These are phyloP conservation scores for Scaptomyza cyrtandrae DNA, from an alignment of 2,888 invertebrate genomes.

Conservation along the genomic window DNA sequence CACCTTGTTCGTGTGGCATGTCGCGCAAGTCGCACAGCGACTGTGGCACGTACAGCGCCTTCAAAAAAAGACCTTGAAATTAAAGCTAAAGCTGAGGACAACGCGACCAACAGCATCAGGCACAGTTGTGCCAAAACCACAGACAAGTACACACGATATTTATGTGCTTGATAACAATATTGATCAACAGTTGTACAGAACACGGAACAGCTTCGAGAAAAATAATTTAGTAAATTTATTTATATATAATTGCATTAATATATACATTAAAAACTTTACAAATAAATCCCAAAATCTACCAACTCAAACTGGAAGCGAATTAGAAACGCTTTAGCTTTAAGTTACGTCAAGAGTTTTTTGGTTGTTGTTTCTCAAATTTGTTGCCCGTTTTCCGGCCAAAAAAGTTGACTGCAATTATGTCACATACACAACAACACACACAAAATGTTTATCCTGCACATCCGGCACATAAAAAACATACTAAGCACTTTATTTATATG, in stretches of 20 bases:
- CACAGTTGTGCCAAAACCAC: constrained; percentile 23
- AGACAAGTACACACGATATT: neutral
- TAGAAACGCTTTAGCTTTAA: constrained; percentile 26
- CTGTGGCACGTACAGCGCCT: constrained; percentile 52
- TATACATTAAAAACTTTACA: neutral
- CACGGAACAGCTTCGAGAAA: neutral
- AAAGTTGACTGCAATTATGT: constrained; percentile 61
- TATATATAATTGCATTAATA: neutral
- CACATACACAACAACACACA: constrained; percentile 23
- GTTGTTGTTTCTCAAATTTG: constrained; percentile 30
- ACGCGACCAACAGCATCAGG: constrained; percentile 12
- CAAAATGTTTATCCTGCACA: constrained; percentile 51
- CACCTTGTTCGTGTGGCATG: constrained; percentile 9
- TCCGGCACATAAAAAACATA: constrained; percentile 58
- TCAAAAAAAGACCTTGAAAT: constrained; percentile 23
- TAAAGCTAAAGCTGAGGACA: constrained; percentile 33
- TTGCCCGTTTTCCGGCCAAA: constrained; percentile 30
- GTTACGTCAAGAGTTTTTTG: constrained; percentile 13
- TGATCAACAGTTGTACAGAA: neutral
- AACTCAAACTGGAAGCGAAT: neutral
- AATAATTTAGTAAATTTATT: no score
- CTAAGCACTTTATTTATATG: constrained; percentile 75
- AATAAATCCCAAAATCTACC: neutral
- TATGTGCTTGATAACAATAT: neutral
- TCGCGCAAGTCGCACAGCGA: constrained; percentile 27